Base-by-base conservation (phyloP, 2,888 invertebrate genomes). In the Masnerella sp. region DNA sequence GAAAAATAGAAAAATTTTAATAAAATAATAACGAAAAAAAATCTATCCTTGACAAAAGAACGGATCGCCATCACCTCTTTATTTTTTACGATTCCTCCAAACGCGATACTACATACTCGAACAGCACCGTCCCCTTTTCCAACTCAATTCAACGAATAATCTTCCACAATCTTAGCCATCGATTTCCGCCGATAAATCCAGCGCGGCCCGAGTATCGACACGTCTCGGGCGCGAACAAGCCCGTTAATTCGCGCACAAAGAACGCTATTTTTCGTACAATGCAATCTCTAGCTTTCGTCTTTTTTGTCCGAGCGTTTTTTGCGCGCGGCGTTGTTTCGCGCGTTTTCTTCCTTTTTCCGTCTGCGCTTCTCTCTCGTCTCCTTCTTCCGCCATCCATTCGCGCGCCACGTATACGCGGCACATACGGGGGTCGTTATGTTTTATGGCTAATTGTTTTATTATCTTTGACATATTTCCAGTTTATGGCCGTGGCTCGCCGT, bases 391-490 rank as follows among this genome's bases (percentile, higher is more conserved):
- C 67, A 54, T 49, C 54, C 76, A 74, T 77, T 74, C 76, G 68
- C 74, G 69, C 74, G 67, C 75, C 76, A 69, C 75, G 72, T 71
- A 74, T 78, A 58, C 71, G 73, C 72, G 74, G 80, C 80, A 82
- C 83, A 79, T 84, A 82, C 81, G 83, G 83, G 84, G 83, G 86
- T 85, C 86, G 87, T 86, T 87, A 86, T 82, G 85, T 87, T 87
- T 87, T 87, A 87, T 87, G 85, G 87, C 86, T 87, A 87, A 87
- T 87, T 86, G 86, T 87, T 87, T 87, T 87, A 87, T 87, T 87
- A 86, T 87, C 87, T 87, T 87, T 86, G 87, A 86, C 87, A 87
- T 87, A 87, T 87, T 87, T 86, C 83, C 84, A 84, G 84, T 87
- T 87, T 87, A 87, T 83, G 83, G 83, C 85, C 81, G 77, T 81